Percentiles rank a stretch among this genome's conserved stretches.
These are phyloP conservation scores for Platalea minor DNA, from an alignment of 2,797 vertebrate species.

Conservation along the genomic window DNA sequence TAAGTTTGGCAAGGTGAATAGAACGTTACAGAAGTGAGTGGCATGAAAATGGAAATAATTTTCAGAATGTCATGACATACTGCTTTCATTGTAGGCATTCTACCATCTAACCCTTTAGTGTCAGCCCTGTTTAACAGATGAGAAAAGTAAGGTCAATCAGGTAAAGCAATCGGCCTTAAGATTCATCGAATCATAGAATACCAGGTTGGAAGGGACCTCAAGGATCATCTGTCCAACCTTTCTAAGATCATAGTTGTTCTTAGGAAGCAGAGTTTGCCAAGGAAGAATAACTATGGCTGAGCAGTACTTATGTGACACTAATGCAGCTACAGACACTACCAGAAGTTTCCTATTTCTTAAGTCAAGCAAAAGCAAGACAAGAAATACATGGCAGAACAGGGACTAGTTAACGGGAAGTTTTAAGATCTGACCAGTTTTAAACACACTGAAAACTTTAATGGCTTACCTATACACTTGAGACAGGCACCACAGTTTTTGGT, in stretches of 20 bases:
- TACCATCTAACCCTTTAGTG: neutral
- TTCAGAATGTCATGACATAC: neutral
- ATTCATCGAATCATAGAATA: too few relatives aligned
- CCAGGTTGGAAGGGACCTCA: too few relatives aligned
- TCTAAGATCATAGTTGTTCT: neutral
- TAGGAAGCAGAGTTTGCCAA: neutral
- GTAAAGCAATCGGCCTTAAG: neutral
- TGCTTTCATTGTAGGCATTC: neutral
- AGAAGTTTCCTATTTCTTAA: neutral
- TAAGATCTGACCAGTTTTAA: neutral
- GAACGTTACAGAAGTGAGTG: neutral
- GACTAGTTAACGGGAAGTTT: neutral
- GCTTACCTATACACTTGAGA: neutral
- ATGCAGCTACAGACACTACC: rapidly evolving
- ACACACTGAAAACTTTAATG: neutral
- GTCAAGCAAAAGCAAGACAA: neutral
- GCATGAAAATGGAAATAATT: neutral
- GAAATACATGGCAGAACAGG: neutral
- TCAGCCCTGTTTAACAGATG: neutral
- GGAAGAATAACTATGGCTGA: neutral
- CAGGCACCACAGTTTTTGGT: neutral
- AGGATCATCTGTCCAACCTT: too few relatives aligned
- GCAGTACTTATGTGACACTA: neutral
- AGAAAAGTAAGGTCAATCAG: neutral
- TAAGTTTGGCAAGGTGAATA: neutral